These are phyloP conservation scores for Arnoldichthys spilopterus DNA, from an alignment of 2,797 vertebrate genomes.

Conservation along the genomic window DNA sequence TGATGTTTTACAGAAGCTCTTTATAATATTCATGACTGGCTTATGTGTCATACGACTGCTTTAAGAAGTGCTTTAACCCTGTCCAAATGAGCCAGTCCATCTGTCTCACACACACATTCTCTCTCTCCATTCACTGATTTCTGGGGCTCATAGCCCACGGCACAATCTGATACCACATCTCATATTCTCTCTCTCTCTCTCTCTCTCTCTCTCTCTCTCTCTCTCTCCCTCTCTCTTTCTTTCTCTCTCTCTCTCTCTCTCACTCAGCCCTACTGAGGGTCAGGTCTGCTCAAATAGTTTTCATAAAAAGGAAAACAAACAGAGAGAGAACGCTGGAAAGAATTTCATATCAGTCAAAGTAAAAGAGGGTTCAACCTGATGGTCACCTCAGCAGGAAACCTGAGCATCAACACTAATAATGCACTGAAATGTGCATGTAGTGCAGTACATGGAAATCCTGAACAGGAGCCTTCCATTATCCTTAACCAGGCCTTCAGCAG, in stretches of 20 bases:
- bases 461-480: too few relatives aligned
- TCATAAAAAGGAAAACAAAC: neutral
- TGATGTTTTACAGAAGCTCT: constrained; percentile 32
- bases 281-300: neutral
- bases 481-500: too few relatives aligned
- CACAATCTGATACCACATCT: constrained; percentile 6
- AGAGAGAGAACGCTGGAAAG: neutral
- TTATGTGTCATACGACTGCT: constrained; percentile 33
- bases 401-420: neutral
- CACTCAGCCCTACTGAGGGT: neutral
- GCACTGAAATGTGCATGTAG: too few relatives aligned
- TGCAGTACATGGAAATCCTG: neutral
- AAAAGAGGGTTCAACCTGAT: neutral
- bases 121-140: constrained; percentile 7
- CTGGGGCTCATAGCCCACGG: constrained; percentile 3
- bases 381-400: neutral
- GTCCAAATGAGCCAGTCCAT: constrained; percentile 42
- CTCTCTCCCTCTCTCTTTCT: neutral
- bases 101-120: constrained; percentile 30
- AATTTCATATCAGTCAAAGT: neutral
- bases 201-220: neutral
- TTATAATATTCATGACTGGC: constrained; percentile 39
- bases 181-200: neutral
- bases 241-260: neutral
- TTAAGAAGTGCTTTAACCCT: constrained; percentile 23